Conservation (phyloP, 1,140 invertebrate genomes). For the Anadara kagoshimensis region DNA sequence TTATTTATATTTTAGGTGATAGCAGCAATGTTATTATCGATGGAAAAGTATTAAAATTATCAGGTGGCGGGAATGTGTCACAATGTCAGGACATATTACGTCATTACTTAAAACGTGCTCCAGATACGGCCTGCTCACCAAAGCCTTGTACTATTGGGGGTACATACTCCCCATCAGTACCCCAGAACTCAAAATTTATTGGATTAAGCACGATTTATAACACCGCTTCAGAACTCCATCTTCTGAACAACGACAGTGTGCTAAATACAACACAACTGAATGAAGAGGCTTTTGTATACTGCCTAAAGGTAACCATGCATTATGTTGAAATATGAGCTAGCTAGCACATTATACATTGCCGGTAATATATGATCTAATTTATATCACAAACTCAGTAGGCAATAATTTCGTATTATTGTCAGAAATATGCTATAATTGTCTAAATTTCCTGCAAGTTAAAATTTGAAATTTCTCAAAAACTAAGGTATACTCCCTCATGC, state of each 20-base stretch:
- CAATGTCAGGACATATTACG: constrained; percentile 21
- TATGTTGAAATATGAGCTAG: too few species aligned
- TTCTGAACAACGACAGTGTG: neutral
- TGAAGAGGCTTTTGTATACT: too few species aligned
- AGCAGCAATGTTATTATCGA: neutral
- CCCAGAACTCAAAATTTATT: constrained; percentile 16
- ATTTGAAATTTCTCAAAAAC: too few species aligned
- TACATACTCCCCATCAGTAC: constrained; percentile 22
- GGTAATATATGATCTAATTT: too few species aligned
- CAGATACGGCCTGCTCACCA: constrained; percentile 23
- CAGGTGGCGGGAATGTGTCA: constrained; percentile 5
- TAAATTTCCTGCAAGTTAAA: too few species aligned
- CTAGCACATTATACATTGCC: too few species aligned
- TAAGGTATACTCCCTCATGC: too few species aligned
- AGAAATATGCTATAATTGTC: too few species aligned
- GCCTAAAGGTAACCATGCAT: too few species aligned
- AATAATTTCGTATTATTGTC: too few species aligned
- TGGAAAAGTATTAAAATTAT: neutral
- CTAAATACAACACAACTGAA: neutral
- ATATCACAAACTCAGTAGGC: too few species aligned
- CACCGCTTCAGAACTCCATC: constrained; percentile 20
- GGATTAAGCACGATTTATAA: constrained; percentile 21
- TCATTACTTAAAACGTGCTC: constrained; percentile 14
- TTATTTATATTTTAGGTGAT: constrained; percentile 12
- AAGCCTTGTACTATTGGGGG: constrained; percentile 34